Evolutionary conservation across 2,113 vertebrate genomes (phyloP).

Genomic region (Phoxinus phoxinus): DNA sequence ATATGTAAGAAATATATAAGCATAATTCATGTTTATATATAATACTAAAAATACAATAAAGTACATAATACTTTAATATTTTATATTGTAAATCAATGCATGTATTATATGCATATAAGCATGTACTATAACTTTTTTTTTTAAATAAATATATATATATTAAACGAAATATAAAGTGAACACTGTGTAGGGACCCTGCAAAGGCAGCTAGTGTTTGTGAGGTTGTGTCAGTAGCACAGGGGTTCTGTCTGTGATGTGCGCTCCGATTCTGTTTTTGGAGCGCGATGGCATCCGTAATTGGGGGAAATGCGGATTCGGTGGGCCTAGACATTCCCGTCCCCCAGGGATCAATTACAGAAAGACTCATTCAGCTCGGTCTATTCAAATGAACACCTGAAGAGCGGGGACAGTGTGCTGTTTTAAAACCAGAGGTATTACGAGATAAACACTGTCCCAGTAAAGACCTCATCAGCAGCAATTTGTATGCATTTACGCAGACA

Average conservation of each 20-base stretch:
- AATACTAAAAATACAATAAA: not conserved
- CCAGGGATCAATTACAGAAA: conserved; percentile 92
- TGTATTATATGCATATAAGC: too few species aligned
- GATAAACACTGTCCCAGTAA: conserved; percentile 88
- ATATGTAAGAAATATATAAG: too few species aligned
- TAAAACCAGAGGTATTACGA: conserved; percentile 86
- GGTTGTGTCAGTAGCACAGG: not conserved
- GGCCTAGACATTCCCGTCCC: conserved; percentile 82
- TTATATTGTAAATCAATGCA: not conserved
- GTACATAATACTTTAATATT: not conserved
- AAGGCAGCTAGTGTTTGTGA: conserved; percentile 22
- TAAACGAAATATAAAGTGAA: not conserved
- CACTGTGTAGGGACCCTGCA: not conserved
- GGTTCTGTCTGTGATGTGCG: conserved; percentile 9
- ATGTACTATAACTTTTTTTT: too few species aligned
- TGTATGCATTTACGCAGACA: conserved; percentile 88
- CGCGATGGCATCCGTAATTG: conserved; percentile 74
- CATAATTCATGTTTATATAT: not conserved
- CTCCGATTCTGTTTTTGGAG: conserved; percentile 68
- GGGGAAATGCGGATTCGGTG: conserved; percentile 84
- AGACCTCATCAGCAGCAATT: conserved; percentile 86
- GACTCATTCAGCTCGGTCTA: conserved; percentile 89
- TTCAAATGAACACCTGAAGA: conserved; percentile 94
- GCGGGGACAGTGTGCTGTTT: conserved; percentile 82
- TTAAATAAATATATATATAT: not conserved